Evolutionary conservation across 2,797 vertebrate genomes (phyloP).

Genomic region (Anguilla obscura): DNA sequence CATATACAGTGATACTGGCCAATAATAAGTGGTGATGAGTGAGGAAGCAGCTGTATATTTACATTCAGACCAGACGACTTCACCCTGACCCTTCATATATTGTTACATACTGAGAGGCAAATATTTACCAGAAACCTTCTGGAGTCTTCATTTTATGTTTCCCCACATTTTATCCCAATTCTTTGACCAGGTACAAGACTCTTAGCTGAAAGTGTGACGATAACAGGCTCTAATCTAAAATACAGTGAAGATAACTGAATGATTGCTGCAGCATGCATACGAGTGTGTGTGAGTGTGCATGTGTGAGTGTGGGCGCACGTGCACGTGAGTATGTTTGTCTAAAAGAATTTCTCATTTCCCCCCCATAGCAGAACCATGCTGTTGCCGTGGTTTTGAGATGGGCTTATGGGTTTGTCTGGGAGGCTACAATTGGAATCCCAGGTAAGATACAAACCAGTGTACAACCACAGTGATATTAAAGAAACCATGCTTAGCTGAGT

Average conservation of each 20-base stretch:
- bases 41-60: conserved; percentile 37
- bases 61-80: conserved; percentile 32
- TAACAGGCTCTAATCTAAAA: background rate
- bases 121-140: conserved; percentile 53
- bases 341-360: background rate
- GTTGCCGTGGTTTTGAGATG: background rate
- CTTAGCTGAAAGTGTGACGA: background rate
- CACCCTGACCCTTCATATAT: conserved; percentile 40
- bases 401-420: background rate
- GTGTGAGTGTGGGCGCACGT: background rate
- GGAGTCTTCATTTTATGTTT: conserved; percentile 51
- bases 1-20: background rate
- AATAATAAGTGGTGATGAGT: background rate
- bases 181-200: background rate
- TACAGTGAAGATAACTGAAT: background rate
- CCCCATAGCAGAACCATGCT: background rate
- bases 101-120: conserved; percentile 34
- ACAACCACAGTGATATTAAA: background rate
- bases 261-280: background rate
- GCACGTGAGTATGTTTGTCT: background rate
- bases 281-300: background rate
- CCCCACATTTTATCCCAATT: conserved; percentile 43
- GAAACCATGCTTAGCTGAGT: background rate
- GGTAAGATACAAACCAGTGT: background rate
- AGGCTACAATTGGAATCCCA: background rate